A percentile compares a stretch with the other conserved stretches of the same genome.
Conservation (phyloP, 2,113 vertebrate species). For the Capra hircus region DNA sequence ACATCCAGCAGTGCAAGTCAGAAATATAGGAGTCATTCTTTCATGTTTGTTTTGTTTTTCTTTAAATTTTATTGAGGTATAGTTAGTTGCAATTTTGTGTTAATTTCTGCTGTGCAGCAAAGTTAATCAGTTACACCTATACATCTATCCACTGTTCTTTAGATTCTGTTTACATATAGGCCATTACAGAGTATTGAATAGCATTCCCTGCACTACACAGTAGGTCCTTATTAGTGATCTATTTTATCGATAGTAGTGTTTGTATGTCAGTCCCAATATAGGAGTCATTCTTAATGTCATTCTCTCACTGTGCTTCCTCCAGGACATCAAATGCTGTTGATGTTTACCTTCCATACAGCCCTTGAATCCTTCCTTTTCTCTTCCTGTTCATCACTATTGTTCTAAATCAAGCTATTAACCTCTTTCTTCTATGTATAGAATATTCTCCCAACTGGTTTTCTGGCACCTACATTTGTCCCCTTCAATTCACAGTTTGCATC, state of each 20-base stretch:
- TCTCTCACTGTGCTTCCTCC: accelerated
- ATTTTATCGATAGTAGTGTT: background rate
- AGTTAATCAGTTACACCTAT: background rate
- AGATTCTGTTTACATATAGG: background rate
- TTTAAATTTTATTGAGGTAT: background rate
- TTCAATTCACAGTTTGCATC: background rate
- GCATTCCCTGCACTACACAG: background rate
- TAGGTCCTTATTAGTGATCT: background rate
- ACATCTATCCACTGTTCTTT: background rate
- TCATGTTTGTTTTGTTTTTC: background rate
- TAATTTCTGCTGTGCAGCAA: background rate
- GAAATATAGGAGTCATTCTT: background rate
- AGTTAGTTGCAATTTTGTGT: background rate
- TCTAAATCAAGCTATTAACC: background rate
- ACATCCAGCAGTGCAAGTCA: background rate
- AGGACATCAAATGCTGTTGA: background rate
- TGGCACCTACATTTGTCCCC: background rate
- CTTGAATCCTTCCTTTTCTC: background rate
- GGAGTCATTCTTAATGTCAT: background rate
- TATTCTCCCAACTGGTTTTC: background rate
- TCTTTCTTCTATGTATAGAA: background rate
- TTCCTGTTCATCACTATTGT: background rate
- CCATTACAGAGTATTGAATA: background rate
- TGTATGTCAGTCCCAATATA: background rate
- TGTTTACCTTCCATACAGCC: background rate